Evolutionary conservation across 2,797 vertebrate species (phyloP), one percentile per base, ranked within the genome.

Genomic region (Acanthis flammea): DNA sequence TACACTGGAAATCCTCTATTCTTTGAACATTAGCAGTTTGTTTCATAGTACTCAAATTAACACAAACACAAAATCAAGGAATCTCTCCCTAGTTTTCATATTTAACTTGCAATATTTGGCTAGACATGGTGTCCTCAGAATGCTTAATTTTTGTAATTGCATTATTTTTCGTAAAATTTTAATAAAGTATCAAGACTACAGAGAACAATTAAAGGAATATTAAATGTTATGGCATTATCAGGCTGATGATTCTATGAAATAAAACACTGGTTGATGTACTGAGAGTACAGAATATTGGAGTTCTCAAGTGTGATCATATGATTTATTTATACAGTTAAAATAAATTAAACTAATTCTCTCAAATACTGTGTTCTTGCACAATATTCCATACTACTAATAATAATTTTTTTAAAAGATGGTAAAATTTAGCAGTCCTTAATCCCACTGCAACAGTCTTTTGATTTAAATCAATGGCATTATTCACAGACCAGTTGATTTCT

Each of bases 401-500:
- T 39, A 33, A 7, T 14, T 35, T 5, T 22, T 22, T 31, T 2
- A 35, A 44, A 14, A n/a, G 6, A 76, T 17, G 84, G 51, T 28
- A 67, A 86, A 79, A 76, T 85, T 61, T 68, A 77, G 39, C 37
- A 62, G 30, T 75, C 79, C 31, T 58, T 91, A 84, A 92, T 70
- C 51, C 71, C 13, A 60, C 24, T 74, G 53, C 23, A 76, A 60
- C 4, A 74, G 35, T 50, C 16, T 70, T 90, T 81, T 80, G 19
- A 89, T 93, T 85, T 91, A 76, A 85, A 77, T 65, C 80, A 79
- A 70, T 47, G 8, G 30, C 42, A 85, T 79, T 94, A 92, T 92
- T 94, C 86, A 92, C 78, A 92, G 67, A 85, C 48, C 53, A 85
- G n/a, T 25, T 85, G 37, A 87, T 87, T 93, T 92, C 76, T 92